Conservation (phyloP, 1,140 invertebrate species). For the Drosophila equinoxialis region DNA sequence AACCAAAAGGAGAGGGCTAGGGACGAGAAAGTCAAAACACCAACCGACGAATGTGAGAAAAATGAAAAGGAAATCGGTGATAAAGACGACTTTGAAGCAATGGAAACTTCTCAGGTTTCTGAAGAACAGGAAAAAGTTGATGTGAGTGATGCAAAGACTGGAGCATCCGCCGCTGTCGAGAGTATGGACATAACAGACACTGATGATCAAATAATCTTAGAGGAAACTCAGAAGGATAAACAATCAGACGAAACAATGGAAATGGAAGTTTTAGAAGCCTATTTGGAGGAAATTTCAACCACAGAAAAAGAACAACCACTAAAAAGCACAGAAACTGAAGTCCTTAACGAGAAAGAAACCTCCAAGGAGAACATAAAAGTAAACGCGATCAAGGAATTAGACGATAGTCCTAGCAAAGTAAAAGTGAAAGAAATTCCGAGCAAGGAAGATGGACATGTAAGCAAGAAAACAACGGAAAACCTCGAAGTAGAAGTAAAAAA, state of each 20-base stretch:
- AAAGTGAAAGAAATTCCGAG: not conserved
- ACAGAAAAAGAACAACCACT: constrained; percentile 2
- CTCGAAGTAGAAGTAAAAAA: not conserved
- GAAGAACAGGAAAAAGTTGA: not conserved
- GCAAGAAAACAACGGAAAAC: too few species aligned
- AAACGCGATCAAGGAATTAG: not conserved
- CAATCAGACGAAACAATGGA: not conserved
- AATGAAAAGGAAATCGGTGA: not conserved
- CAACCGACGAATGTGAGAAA: not conserved
- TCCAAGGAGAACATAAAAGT: not conserved
- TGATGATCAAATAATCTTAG: not conserved
- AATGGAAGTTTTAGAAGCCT: not conserved
- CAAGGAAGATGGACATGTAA: not conserved
- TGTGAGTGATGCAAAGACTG: not conserved
- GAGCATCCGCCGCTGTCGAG: not conserved
- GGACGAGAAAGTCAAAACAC: not conserved
- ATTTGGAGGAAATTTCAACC: not conserved
- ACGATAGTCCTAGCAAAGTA: not conserved
- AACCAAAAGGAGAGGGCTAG: not conserved
- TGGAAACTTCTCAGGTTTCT: not conserved
- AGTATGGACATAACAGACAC: not conserved
- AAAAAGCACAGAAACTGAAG: not conserved
- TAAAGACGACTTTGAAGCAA: not conserved
- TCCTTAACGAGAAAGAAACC: not conserved
- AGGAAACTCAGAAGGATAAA: not conserved